A percentile compares a stretch with the other conserved stretches of the same genome.
These are phyloP conservation scores for Chelidonichthys spinosus DNA, from an alignment of 2,797 vertebrate species.

Conservation along the genomic window DNA sequence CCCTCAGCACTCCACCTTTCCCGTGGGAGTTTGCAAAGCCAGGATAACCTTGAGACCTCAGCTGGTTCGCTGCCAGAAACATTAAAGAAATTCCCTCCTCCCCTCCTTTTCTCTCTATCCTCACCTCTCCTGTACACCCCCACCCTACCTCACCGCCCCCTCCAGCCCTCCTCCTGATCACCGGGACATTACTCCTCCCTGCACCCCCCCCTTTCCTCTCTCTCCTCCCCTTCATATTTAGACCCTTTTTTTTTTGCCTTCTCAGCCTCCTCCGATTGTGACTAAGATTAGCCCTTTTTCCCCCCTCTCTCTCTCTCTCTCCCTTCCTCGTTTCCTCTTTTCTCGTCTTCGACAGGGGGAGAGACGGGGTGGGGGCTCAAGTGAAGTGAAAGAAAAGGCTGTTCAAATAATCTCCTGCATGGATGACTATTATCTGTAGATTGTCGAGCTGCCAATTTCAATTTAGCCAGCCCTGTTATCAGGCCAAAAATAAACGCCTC, in stretches of 20 bases:
- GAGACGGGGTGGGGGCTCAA: conserved; percentile 63
- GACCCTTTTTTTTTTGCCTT: conserved; percentile 74
- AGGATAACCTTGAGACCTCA: conserved; percentile 90
- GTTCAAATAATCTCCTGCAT: conserved; percentile 85
- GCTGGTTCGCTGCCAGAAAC: conserved; percentile 90
- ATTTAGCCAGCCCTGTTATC: conserved; percentile 86
- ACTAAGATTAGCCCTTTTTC: conserved; percentile 84
- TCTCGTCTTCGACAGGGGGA: conserved; percentile 75
- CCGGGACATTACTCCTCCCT: conserved; percentile 77
- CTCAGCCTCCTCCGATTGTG: conserved; percentile 83
- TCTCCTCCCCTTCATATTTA: conserved; percentile 72
- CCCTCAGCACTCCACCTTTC: conserved; percentile 89
- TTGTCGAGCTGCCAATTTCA: conserved; percentile 87
- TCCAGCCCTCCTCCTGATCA: conserved; percentile 79
- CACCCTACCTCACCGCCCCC: conserved; percentile 69
- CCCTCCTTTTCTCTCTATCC: conserved; percentile 76
- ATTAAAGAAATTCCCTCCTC: conserved; percentile 83
- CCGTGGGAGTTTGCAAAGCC: conserved; percentile 92
- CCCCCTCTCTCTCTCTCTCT: conserved; percentile 59
- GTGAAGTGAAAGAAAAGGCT: conserved; percentile 76
- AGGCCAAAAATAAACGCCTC: conserved; percentile 86
- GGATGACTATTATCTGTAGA: conserved; percentile 84
- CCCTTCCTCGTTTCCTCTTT: conserved; percentile 73
- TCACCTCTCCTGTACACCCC: conserved; percentile 74
- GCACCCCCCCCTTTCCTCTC: conserved; percentile 81